Evolutionary conservation across 1,140 invertebrate genomes (phyloP).

Genomic region (Lordiphosa collinella): DNA sequence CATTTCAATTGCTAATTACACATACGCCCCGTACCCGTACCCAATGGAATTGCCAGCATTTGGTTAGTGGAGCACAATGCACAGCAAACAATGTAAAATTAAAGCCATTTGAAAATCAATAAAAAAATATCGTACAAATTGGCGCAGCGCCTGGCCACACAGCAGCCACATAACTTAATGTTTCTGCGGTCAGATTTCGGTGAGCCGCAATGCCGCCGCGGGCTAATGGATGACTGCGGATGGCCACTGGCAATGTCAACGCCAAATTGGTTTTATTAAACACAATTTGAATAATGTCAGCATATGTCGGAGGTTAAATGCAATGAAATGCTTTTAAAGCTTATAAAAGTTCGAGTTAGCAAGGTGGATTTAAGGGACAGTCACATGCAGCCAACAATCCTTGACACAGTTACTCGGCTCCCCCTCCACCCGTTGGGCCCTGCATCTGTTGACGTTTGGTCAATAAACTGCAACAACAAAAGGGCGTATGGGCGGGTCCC

Average conservation of each 20-base stretch:
- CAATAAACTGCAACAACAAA: constrained; percentile 32
- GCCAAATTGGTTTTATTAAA: constrained; percentile 67
- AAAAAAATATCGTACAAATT: constrained; percentile 59
- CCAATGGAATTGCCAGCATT: too few relatives aligned
- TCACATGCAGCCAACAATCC: constrained; percentile 8
- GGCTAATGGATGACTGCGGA: constrained; percentile 53
- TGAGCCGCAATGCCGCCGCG: constrained; percentile 11
- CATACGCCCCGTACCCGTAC: too few relatives aligned
- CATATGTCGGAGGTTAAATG: constrained; percentile 31
- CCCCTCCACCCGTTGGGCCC: too few relatives aligned
- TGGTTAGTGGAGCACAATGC: too few relatives aligned
- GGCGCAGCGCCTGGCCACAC: constrained; percentile 53
- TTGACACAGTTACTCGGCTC: constrained; percentile 28
- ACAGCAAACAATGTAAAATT: not conserved
- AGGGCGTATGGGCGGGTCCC: not conserved
- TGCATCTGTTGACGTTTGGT: constrained; percentile 27
- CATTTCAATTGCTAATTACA: too few relatives aligned
- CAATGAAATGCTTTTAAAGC: constrained; percentile 24
- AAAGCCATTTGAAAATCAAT: constrained; percentile 16
- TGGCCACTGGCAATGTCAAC: constrained; percentile 51
- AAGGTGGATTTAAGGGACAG: not conserved
- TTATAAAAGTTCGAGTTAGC: constrained; percentile 7
- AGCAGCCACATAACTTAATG: constrained; percentile 66
- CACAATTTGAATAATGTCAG: constrained; percentile 49
- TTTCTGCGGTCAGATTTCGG: constrained; percentile 60